Percentiles rank a stretch among this genome's conserved stretches.
phyloP scores from a whole-genome alignment of 2,888 invertebrate species.

The Perdita meconis region DNA sequence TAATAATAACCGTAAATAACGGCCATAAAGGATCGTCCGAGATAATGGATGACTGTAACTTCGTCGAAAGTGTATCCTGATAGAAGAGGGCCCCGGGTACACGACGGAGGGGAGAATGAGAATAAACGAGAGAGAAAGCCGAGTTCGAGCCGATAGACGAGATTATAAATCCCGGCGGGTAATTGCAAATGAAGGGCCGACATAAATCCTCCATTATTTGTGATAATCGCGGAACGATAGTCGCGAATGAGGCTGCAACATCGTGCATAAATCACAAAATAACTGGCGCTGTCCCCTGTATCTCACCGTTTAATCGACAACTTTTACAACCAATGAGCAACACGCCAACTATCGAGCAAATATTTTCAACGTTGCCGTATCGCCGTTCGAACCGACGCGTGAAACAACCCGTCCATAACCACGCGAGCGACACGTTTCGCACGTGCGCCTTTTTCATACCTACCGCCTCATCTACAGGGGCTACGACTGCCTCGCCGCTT shows the following conservation, averaged over 20 bases:
- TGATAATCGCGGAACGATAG: constrained; percentile 64
- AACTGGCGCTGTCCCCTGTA: constrained; percentile 42
- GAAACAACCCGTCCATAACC: neutral
- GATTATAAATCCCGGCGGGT: constrained; percentile 64
- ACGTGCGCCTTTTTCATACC: too few species aligned
- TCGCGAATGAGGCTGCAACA: constrained; percentile 54
- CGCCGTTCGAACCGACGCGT: neutral
- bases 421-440: neutral
- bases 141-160: constrained; percentile 36
- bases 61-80: constrained; percentile 62
- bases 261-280: constrained; percentile 63
- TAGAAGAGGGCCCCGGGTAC: constrained; percentile 39
- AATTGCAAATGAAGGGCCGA: constrained; percentile 59
- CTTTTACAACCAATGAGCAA: constrained; percentile 7
- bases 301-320: constrained; percentile 62
- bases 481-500: neutral
- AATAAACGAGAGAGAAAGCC: constrained; percentile 37
- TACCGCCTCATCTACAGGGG: too few species aligned
- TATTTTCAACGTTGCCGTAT: constrained; percentile 5
- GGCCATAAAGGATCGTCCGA: constrained; percentile 72
- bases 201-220: constrained; percentile 65
- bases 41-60: constrained; percentile 65
- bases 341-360: neutral
- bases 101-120: constrained; percentile 25
- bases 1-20: constrained; percentile 78